phyloP scores from a whole-genome alignment of 92 coral and sea anemone species.

The Parazoanthus swiftii region DNA sequence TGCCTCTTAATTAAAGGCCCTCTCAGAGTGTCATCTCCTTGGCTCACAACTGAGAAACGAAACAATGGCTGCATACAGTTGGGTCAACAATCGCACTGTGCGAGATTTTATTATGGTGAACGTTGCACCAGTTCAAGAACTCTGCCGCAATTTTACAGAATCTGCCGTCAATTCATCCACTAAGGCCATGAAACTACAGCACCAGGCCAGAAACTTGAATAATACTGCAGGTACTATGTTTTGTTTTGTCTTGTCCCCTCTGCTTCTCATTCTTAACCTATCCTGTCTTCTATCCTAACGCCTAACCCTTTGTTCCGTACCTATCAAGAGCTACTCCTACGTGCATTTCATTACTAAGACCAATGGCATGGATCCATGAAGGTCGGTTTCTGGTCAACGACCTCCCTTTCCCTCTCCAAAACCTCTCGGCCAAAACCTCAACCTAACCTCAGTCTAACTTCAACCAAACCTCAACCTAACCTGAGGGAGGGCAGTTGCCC shows the following conservation, averaged over 20 bases:
- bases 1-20: slow-evolving; percentile 18
- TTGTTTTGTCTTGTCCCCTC: not conserved
- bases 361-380: too few species aligned
- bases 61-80: slow-evolving; percentile 49
- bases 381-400: too few species aligned
- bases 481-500: too few species aligned
- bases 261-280: not conserved
- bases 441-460: too few species aligned
- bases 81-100: slow-evolving; percentile 64
- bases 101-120: slow-evolving; percentile 56
- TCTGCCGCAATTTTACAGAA: slow-evolving; percentile 61
- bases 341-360: not conserved
- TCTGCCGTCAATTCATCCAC: slow-evolving; percentile 47
- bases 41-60: slow-evolving; percentile 45
- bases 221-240: slow-evolving; percentile 49
- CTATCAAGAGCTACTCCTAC: not conserved
- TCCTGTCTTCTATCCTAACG: not conserved
- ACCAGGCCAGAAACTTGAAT: slow-evolving; percentile 56
- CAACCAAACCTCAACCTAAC: too few species aligned
- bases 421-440: too few species aligned
- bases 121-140: slow-evolving; percentile 67
- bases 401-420: too few species aligned
- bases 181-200: slow-evolving; percentile 46
- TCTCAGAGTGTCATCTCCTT: slow-evolving; percentile 11
- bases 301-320: not conserved